A percentile compares a stretch with the other conserved stretches of the same genome.
Evolutionary conservation across 1,140 invertebrate species (phyloP).

Genomic region (Habropoda laboriosa): DNA sequence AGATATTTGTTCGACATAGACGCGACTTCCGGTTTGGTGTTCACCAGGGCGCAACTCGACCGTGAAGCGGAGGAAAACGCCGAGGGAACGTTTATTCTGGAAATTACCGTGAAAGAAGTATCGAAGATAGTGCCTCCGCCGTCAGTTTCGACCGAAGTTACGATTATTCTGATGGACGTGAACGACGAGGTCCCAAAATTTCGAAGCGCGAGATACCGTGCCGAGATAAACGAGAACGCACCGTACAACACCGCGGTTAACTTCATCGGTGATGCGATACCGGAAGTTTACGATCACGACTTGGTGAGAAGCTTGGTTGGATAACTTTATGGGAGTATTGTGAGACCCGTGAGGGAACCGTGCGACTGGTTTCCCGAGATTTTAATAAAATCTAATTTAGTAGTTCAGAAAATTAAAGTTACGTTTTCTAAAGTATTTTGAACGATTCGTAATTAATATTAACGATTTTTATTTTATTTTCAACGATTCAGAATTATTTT

Average conservation of each 20-base stretch:
- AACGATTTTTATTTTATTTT: no score
- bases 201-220: constrained; percentile 88
- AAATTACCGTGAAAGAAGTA: constrained; percentile 87
- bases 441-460: no score
- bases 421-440: no score
- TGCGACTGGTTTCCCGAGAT: no score
- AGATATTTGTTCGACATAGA: constrained; percentile 90
- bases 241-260: constrained; percentile 94
- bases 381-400: no score
- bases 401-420: no score
- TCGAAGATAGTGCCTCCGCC: constrained; percentile 86
- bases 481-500: no score
- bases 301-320: constrained; percentile 83
- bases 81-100: constrained; percentile 93
- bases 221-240: constrained; percentile 95
- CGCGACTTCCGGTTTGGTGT: constrained; percentile 89
- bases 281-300: constrained; percentile 96
- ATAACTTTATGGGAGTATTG: background rate
- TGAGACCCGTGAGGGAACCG: no score
- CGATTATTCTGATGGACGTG: constrained; percentile 95
- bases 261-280: constrained; percentile 90
- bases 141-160: constrained; percentile 93
- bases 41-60: constrained; percentile 89
- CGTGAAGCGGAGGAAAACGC: constrained; percentile 90
- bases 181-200: constrained; percentile 97